These are phyloP conservation scores for Zaprionus gabonicus DNA, from an alignment of 1,140 invertebrate genomes.

Conservation along the genomic window DNA sequence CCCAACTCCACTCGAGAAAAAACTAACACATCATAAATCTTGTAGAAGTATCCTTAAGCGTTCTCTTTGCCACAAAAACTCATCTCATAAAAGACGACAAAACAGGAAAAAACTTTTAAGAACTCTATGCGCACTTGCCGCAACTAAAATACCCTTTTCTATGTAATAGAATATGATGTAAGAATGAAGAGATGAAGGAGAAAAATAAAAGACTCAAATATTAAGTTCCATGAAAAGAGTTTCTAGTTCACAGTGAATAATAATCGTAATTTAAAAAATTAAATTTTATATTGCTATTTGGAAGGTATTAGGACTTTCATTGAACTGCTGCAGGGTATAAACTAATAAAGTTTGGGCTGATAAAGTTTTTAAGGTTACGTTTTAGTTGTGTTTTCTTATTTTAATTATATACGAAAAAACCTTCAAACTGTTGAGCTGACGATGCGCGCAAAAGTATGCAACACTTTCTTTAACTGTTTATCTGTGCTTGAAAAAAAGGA, in stretches of 20 bases:
- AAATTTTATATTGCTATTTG: background rate
- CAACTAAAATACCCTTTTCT: conserved; percentile 13
- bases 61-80: conserved; percentile 49
- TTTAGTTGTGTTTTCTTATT: conserved; percentile 4
- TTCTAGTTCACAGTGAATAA: too few species aligned
- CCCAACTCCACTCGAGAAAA: conserved; percentile 59
- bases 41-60: conserved; percentile 78
- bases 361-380: background rate
- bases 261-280: background rate
- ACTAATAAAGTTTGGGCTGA: too few species aligned
- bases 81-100: conserved; percentile 21
- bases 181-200: too few species aligned
- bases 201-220: too few species aligned
- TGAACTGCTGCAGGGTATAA: background rate
- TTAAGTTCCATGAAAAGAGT: too few species aligned
- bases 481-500: conserved; percentile 22
- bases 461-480: conserved; percentile 36
- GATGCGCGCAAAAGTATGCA: conserved; percentile 62
- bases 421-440: conserved; percentile 32
- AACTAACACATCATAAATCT: conserved; percentile 81
- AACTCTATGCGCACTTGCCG: background rate
- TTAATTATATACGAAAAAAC: conserved; percentile 63
- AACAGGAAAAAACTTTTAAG: conserved; percentile 37
- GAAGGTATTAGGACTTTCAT: too few species aligned
- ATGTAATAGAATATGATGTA: too few species aligned